Evolutionary conservation across 2,888 invertebrate genomes (phyloP).

Genomic region (Hirtodrosophila duncani): DNA sequence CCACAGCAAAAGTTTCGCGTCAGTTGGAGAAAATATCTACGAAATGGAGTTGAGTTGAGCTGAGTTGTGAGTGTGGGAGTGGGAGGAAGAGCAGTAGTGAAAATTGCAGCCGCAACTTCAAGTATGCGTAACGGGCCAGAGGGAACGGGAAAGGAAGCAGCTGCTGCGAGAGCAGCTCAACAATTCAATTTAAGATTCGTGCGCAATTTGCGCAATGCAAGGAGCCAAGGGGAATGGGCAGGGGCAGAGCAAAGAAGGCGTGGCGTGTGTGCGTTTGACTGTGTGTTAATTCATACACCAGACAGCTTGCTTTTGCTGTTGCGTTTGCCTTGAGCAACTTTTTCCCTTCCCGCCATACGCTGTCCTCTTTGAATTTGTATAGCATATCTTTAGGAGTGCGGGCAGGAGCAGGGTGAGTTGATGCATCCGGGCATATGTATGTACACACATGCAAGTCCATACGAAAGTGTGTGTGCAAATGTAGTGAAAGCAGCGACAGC

Average conservation of each 20-base stretch:
- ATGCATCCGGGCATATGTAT: slow-evolving; percentile 8
- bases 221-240: slow-evolving; percentile 13
- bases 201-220: slow-evolving; percentile 65
- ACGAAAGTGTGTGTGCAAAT: not conserved
- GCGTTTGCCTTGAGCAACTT: slow-evolving; percentile 28
- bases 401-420: too few relatives aligned
- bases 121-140: slow-evolving; percentile 49
- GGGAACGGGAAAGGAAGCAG: slow-evolving; percentile 20
- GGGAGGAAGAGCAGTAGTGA: slow-evolving; percentile 24
- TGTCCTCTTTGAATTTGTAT: slow-evolving; percentile 16
- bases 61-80: not conserved
- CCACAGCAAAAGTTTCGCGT: slow-evolving; percentile 67
- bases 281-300: slow-evolving; percentile 66
- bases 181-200: slow-evolving; percentile 72
- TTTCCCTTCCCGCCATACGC: not conserved
- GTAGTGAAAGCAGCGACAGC: too few relatives aligned
- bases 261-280: slow-evolving; percentile 36
- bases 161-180: slow-evolving; percentile 47
- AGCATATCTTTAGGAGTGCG: slow-evolving; percentile 21
- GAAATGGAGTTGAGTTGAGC: slow-evolving; percentile 42
- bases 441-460: not conserved
- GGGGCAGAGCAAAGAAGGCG: slow-evolving; percentile 12
- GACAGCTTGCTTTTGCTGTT: slow-evolving; percentile 42
- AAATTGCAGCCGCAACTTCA: slow-evolving; percentile 55
- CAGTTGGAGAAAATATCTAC: slow-evolving; percentile 61